Percentiles rank a stretch among this genome's conserved stretches.
Evolutionary conservation across 2,113 vertebrate genomes (phyloP).

Genomic region (Gallinago paraguaiae): DNA sequence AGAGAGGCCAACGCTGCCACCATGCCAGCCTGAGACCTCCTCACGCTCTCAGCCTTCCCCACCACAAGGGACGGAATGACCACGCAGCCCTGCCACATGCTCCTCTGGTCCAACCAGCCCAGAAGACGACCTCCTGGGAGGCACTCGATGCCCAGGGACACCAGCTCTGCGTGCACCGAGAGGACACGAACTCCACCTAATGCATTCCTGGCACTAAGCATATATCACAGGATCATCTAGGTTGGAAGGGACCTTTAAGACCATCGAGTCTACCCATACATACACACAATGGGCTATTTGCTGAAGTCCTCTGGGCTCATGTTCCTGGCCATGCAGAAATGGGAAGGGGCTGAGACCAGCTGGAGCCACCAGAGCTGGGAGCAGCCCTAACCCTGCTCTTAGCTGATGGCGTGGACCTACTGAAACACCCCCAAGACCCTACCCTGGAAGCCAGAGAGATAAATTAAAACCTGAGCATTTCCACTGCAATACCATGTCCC

Average conservation of each 20-base stretch:
- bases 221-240: background rate
- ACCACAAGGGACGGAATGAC: fast-evolving
- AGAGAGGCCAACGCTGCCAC: fast-evolving
- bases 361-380: fast-evolving
- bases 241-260: background rate
- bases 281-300: background rate
- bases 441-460: background rate
- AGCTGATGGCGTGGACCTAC: fast-evolving
- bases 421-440: background rate
- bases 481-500: background rate
- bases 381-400: background rate
- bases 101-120: background rate
- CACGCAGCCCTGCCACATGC: background rate
- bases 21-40: background rate
- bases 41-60: background rate
- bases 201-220: background rate
- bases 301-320: background rate
- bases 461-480: background rate
- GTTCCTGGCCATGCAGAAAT: background rate
- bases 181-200: background rate
- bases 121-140: background rate
- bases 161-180: background rate
- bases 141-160: fast-evolving
- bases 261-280: background rate
- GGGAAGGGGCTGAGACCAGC: background rate